phyloP scores from a whole-genome alignment of 2,113 vertebrate species.

The Scytalopus superciliaris region DNA sequence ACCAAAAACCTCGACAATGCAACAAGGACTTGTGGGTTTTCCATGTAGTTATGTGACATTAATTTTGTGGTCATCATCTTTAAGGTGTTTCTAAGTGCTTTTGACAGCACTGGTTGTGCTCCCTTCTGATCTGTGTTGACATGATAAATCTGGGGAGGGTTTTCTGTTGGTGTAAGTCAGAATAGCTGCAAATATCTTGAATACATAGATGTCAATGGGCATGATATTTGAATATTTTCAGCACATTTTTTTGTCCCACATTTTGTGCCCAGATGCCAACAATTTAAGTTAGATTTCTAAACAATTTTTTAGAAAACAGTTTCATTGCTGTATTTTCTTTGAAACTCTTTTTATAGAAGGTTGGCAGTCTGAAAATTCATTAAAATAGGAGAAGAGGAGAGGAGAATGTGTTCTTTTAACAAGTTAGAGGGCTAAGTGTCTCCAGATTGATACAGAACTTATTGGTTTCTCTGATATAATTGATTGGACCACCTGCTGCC shows the following conservation, averaged over 20 bases:
- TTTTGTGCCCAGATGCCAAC: background rate
- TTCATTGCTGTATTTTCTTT: background rate
- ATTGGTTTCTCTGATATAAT: slow-evolving; percentile 46
- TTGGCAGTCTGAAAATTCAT: slow-evolving; percentile 17
- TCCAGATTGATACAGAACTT: slow-evolving; percentile 25
- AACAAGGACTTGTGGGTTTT: background rate
- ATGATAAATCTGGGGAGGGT: background rate
- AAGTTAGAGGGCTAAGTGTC: background rate
- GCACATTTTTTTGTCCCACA: background rate
- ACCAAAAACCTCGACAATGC: background rate
- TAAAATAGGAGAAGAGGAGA: background rate
- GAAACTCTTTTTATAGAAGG: background rate
- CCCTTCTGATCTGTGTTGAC: background rate
- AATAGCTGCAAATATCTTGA: background rate
- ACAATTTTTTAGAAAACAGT: background rate
- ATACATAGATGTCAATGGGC: background rate
- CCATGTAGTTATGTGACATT: background rate
- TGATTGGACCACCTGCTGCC: slow-evolving; percentile 49
- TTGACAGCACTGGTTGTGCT: background rate
- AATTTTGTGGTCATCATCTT: background rate
- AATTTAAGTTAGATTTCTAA: background rate
- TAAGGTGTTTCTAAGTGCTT: slow-evolving; percentile 11
- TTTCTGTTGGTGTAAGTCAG: background rate
- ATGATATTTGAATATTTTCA: background rate
- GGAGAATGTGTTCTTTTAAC: background rate